Percentiles rank a stretch among this genome's conserved stretches.
phyloP scores from a whole-genome alignment of 2,113 vertebrate species.

The Cichladusa arquata region DNA sequence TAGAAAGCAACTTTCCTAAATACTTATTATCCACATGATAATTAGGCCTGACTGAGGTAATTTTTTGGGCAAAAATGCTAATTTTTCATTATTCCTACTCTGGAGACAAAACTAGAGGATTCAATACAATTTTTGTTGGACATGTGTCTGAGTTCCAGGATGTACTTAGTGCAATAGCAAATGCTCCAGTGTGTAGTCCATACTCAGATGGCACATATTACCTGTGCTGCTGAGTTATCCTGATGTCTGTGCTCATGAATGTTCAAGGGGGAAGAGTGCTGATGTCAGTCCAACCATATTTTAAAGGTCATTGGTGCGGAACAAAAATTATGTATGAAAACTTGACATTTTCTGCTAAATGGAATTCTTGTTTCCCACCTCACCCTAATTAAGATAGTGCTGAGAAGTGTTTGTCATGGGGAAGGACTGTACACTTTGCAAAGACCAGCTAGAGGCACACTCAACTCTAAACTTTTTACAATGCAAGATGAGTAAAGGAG shows the following conservation, averaged over 20 bases:
- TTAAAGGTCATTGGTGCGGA: conserved; percentile 11
- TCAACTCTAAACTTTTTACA: background rate
- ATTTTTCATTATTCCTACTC: background rate
- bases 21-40: background rate
- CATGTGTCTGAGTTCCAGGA: background rate
- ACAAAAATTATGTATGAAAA: conserved; percentile 12
- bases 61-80: background rate
- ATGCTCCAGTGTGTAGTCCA: background rate
- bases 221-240: background rate
- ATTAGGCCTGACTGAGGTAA: background rate
- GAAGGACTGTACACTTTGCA: background rate
- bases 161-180: background rate
- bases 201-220: background rate
- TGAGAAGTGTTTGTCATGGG: background rate
- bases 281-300: background rate
- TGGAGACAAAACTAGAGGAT: background rate
- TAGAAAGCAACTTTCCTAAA: background rate
- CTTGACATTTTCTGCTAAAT: conserved; percentile 35
- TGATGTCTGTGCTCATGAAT: background rate
- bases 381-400: conserved; percentile 3
- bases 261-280: background rate
- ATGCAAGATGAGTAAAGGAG: background rate
- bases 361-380: conserved; percentile 28
- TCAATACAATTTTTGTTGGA: background rate
- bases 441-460: background rate